These are phyloP conservation scores for Amphiprion ocellaris DNA, from an alignment of 2,113 vertebrate genomes.

Conservation along the genomic window DNA sequence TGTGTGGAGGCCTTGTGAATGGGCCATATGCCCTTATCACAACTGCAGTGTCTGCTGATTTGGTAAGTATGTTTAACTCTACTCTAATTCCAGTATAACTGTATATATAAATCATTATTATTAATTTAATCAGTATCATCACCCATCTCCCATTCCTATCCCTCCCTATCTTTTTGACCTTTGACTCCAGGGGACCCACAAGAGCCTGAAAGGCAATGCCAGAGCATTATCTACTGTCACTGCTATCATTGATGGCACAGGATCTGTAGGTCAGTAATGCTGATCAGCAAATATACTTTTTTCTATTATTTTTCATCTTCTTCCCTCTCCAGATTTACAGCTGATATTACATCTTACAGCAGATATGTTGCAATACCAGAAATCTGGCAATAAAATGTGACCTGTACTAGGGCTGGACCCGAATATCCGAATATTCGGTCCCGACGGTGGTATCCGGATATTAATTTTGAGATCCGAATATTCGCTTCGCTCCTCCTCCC, in stretches of 20 bases:
- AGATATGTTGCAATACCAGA: no score
- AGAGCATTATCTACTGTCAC: slow-evolving; percentile 94
- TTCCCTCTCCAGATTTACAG: no score
- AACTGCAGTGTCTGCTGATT: slow-evolving; percentile 94
- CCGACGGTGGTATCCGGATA: no score
- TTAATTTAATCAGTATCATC: background rate
- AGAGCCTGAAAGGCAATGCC: slow-evolving; percentile 92
- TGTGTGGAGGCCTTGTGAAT: slow-evolving; percentile 93
- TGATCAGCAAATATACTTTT: no score
- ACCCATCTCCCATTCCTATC: background rate
- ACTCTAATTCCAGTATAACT: background rate
- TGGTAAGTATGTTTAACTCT: slow-evolving; percentile 84
- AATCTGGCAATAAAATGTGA: no score
- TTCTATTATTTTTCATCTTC: no score
- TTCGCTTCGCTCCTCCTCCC: no score
- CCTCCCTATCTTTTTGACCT: slow-evolving; percentile 4
- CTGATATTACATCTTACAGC: no score
- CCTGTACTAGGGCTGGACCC: no score
- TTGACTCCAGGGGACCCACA: slow-evolving; percentile 90
- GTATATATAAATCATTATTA: no score
- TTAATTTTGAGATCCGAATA: no score
- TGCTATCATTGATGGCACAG: slow-evolving; percentile 95
- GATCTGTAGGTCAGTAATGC: slow-evolving; percentile 85
- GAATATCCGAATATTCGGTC: no score
- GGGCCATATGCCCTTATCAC: slow-evolving; percentile 96